phyloP scores from a whole-genome alignment of 2,888 invertebrate genomes.

The Entomobrya multifasciata region DNA sequence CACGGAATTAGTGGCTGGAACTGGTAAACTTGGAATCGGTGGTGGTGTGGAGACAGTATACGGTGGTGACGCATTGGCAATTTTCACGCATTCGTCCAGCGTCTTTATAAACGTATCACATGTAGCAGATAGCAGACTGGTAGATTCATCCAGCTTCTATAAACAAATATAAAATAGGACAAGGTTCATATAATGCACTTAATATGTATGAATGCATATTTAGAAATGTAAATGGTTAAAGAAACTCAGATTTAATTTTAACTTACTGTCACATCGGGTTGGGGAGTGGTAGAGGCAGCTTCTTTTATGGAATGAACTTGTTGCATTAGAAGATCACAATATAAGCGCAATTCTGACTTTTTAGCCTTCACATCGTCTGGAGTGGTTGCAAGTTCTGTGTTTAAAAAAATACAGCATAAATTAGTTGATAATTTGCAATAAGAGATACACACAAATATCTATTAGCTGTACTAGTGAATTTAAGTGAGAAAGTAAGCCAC shows the following conservation, averaged over 20 bases:
- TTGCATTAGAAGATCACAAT: constrained; percentile 92
- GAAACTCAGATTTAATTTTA: no score
- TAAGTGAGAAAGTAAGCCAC: no score
- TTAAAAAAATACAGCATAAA: not conserved
- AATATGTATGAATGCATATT: not conserved
- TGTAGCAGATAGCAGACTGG: constrained; percentile 88
- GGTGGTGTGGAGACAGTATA: constrained; percentile 66
- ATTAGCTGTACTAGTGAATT: no score
- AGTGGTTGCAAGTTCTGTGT: constrained; percentile 68
- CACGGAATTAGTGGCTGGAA: constrained; percentile 64
- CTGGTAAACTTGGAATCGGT: constrained; percentile 67
- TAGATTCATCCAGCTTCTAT: constrained; percentile 88
- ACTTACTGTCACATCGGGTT: constrained; percentile 85
- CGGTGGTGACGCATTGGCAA: constrained; percentile 75
- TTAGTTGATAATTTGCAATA: no score
- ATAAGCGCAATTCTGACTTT: constrained; percentile 89
- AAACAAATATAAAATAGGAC: constrained; percentile 44
- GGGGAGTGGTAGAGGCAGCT: constrained; percentile 84
- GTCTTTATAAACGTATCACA: constrained; percentile 92
- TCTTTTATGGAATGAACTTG: constrained; percentile 89
- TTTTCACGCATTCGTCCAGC: constrained; percentile 89
- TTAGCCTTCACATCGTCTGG: constrained; percentile 85
- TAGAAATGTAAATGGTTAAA: not conserved
- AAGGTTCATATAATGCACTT: constrained; percentile 37
- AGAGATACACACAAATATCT: no score